Evolutionary conservation across 64 coral and sea anemone genomes (phyloP), one percentile per base, ranked within the genome.

Genomic region (Montipora capricornis): DNA sequence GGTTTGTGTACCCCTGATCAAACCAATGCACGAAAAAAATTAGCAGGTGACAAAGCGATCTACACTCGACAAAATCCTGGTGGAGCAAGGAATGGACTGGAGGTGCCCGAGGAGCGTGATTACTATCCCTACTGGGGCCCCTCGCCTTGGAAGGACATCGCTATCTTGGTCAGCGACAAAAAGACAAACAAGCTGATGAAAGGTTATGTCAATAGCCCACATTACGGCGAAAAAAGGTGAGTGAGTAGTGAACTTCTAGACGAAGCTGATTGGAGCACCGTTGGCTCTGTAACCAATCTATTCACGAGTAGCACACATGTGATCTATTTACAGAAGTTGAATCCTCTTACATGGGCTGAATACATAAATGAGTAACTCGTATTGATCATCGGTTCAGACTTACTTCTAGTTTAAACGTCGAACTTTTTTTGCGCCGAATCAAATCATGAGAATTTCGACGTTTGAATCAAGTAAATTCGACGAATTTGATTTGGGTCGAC

Each of bases 81-180:
- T 75, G 94, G 94, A 4, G 87, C 88, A 48, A 87, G 94, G 20
- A 81, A 80, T 22, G 93, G 93, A 60, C 87, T 68, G 8, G 93
- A 95, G 37, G 89, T 88, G 5, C 93, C 93, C 5, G 93, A 95
- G 83, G 93, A 95, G 48, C 81, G 89, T 47, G 93, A 95, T 83
- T 95, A 95, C 53, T 95, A 91, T 74, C 93, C 93, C 4, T 91
- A 95, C 26, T 95, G 93, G 93, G 87, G 89, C 20, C 93, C 93
- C 6, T 91, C 93, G 22, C 93, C 93, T 11, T 95, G 93, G 93
- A 95, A 80, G 88, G 93, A 77, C 71, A 78, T 76, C 17, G 87
- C 87, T 7, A 59, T 77, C 4, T 46, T 89, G 87, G 74, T 76
- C 44, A 89, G 73, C 15, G 24, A 89, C 46, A 9, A 89, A 1